Evolutionary conservation across 2,888 invertebrate genomes (phyloP).

Genomic region (Parochlus steinenii): DNA sequence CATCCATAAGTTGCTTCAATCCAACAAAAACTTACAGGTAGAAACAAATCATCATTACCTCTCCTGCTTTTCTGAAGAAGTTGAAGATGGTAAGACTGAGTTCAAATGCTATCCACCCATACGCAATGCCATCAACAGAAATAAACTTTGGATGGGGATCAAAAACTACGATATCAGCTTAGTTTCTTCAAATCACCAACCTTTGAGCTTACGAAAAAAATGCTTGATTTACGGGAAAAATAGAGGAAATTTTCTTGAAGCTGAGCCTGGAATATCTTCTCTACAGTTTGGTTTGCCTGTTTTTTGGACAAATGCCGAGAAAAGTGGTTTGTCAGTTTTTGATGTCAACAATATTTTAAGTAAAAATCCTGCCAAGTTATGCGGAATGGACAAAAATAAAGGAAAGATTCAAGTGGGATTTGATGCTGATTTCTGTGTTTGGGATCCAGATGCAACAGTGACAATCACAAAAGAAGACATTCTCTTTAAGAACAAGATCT

Average conservation of each 20-base stretch:
- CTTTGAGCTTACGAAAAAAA: slow-evolving; percentile 47
- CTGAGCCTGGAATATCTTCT: slow-evolving; percentile 60
- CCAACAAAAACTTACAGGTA: slow-evolving; percentile 41
- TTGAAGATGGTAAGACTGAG: slow-evolving; percentile 45
- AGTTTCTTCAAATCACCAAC: slow-evolving; percentile 52
- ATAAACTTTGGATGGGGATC: slow-evolving; percentile 44
- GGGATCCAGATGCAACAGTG: slow-evolving; percentile 46
- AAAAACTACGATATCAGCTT: slow-evolving; percentile 39
- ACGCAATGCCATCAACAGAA: slow-evolving; percentile 41
- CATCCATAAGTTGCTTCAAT: slow-evolving; percentile 31
- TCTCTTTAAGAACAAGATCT: slow-evolving; percentile 52
- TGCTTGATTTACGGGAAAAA: slow-evolving; percentile 25
- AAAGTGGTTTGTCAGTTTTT: slow-evolving; percentile 35
- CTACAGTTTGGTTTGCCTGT: slow-evolving; percentile 52
- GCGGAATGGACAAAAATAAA: slow-evolving; percentile 42
- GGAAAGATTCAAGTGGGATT: slow-evolving; percentile 42
- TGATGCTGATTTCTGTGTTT: slow-evolving; percentile 57
- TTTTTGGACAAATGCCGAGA: slow-evolving; percentile 47
- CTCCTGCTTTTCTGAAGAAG: slow-evolving; percentile 41
- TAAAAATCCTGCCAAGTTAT: slow-evolving; percentile 41
- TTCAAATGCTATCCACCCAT: slow-evolving; percentile 61
- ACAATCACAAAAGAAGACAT: slow-evolving; percentile 38
- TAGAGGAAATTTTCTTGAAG: slow-evolving; percentile 45
- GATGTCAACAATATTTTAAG: slow-evolving; percentile 43
- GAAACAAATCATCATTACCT: slow-evolving; percentile 64